Conservation (phyloP, 2,888 invertebrate species). For the Cheilosia scutellata region DNA sequence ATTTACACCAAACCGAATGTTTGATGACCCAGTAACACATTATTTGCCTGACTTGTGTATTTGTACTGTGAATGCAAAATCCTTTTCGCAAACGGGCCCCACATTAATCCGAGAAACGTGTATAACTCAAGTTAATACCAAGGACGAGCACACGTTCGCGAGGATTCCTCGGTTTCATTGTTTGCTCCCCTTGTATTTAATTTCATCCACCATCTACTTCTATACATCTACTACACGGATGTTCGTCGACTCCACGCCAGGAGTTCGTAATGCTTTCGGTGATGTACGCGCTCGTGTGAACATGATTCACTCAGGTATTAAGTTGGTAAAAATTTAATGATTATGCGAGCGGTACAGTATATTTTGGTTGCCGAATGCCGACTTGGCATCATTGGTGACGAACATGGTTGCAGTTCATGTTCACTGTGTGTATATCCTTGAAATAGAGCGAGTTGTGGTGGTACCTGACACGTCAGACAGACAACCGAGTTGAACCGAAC, state of each 20-base stretch:
- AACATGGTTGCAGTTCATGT: constrained; percentile 36
- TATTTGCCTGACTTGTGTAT: constrained; percentile 43
- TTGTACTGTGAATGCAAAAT: constrained; percentile 41
- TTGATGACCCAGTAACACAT: constrained; percentile 67
- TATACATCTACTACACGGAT: background rate
- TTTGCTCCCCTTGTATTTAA: constrained; percentile 49
- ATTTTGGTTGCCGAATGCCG: constrained; percentile 50
- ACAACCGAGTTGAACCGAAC: constrained; percentile 11
- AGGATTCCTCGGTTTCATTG: constrained; percentile 47
- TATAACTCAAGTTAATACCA: constrained; percentile 64
- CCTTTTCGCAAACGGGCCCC: constrained; percentile 34
- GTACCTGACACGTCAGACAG: constrained; percentile 40
- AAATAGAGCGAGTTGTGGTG: constrained; percentile 38
- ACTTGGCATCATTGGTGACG: constrained; percentile 62
- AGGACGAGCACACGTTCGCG: constrained; percentile 55
- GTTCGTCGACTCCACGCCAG: constrained; percentile 1
- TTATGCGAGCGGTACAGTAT: constrained; percentile 47
- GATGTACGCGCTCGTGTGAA: constrained; percentile 31
- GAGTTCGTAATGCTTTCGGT: constrained; percentile 3
- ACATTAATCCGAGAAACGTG: constrained; percentile 58
- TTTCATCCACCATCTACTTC: constrained; percentile 29
- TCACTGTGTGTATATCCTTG: constrained; percentile 33
- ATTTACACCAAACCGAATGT: constrained; percentile 29
- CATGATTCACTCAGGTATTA: constrained; percentile 60
- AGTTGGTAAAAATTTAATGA: constrained; percentile 65